These are phyloP conservation scores for Laspeyria flexula DNA, from an alignment of 2,888 invertebrate species.

Conservation along the genomic window DNA sequence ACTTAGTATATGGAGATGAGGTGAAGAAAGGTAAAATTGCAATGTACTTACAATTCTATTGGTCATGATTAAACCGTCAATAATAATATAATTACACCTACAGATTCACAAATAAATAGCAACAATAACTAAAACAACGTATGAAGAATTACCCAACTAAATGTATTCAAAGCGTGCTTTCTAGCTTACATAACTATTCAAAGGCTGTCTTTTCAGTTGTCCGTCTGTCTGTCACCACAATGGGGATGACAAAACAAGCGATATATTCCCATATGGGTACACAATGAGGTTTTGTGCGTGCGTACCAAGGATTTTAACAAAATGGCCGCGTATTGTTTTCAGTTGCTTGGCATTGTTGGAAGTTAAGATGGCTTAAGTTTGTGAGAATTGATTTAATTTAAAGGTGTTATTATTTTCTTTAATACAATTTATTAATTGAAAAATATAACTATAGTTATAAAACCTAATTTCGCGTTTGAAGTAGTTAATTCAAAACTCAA, in stretches of 20 bases:
- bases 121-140: not conserved
- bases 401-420: slow-evolving; percentile 11
- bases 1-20: too few species aligned
- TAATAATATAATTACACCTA: too few species aligned
- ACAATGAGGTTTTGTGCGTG: slow-evolving; percentile 75
- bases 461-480: too few species aligned
- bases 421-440: too few species aligned
- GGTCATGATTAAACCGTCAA: too few species aligned
- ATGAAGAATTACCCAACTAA: slow-evolving; percentile 45
- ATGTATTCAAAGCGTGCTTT: slow-evolving; percentile 53
- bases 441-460: too few species aligned
- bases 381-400: slow-evolving; percentile 35
- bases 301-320: slow-evolving; percentile 57
- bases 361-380: slow-evolving; percentile 20
- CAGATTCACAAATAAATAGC: not conserved
- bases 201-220: slow-evolving; percentile 82
- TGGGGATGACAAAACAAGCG: slow-evolving; percentile 80
- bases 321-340: slow-evolving; percentile 68
- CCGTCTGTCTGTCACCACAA: slow-evolving; percentile 80
- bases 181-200: slow-evolving; percentile 77
- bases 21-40: too few species aligned
- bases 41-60: too few species aligned
- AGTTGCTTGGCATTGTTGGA: slow-evolving; percentile 47
- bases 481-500: too few species aligned
- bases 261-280: slow-evolving; percentile 82